phyloP scores from a whole-genome alignment of 2,113 vertebrate genomes.

The Chloebia gouldiae region DNA sequence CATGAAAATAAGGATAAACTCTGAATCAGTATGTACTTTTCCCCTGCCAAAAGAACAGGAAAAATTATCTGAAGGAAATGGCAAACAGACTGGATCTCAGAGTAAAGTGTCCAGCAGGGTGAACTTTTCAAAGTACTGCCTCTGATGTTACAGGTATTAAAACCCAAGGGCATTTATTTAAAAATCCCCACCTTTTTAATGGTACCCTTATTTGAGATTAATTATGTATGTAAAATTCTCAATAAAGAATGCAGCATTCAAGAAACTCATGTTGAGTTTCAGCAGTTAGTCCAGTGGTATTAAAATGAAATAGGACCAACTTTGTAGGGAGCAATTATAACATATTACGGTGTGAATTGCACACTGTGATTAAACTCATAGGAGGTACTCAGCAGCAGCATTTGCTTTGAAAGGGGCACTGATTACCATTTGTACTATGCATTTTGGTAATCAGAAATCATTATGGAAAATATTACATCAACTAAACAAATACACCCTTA shows the following conservation, averaged over 20 bases:
- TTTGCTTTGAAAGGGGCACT: conserved; percentile 74
- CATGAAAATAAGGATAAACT: conserved; percentile 16
- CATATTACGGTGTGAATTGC: conserved; percentile 71
- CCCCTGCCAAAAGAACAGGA: background rate
- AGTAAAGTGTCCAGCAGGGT: conserved; percentile 55
- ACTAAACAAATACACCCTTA: conserved; percentile 70
- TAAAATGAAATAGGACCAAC: conserved; percentile 69
- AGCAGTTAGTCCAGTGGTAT: conserved; percentile 64
- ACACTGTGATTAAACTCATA: conserved; percentile 77
- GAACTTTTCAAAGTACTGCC: conserved; percentile 57
- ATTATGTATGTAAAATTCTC: conserved; percentile 46
- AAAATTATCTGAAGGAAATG: conserved; percentile 53
- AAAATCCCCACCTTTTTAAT: conserved; percentile 12
- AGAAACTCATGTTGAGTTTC: conserved; percentile 53
- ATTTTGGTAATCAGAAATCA: conserved; percentile 78
- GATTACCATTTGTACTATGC: conserved; percentile 76
- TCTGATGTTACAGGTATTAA: conserved; percentile 60
- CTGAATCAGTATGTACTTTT: background rate
- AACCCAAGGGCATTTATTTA: background rate
- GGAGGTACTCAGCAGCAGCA: conserved; percentile 71
- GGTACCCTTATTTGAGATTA: conserved; percentile 43
- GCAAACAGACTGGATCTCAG: conserved; percentile 58
- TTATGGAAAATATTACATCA: conserved; percentile 69
- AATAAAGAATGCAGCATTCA: conserved; percentile 34
- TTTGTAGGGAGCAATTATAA: conserved; percentile 74